These are phyloP conservation scores for Petrocephalus microphthalmus DNA, from an alignment of 2,113 vertebrate species.

Conservation along the genomic window DNA sequence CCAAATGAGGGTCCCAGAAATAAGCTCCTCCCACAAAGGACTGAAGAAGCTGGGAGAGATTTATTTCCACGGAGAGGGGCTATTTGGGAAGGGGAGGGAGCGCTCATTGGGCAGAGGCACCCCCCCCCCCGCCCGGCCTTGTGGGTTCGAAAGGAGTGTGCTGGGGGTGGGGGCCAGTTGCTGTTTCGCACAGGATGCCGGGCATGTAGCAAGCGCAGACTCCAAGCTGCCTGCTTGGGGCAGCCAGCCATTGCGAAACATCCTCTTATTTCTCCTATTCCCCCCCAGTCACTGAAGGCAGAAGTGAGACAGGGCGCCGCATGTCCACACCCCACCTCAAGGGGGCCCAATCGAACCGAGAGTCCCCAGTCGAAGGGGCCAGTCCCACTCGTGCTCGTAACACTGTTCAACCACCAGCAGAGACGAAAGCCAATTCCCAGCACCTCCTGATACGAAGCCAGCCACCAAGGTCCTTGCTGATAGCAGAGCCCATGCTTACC, in stretches of 20 bases:
- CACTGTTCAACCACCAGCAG: neutral
- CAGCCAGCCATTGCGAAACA: neutral
- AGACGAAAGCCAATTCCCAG: neutral
- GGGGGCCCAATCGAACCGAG: neutral
- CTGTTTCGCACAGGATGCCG: neutral
- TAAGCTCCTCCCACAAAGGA: neutral
- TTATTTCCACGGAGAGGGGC: neutral
- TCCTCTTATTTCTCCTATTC: neutral
- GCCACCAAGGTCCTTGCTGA: neutral
- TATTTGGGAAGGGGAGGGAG: neutral
- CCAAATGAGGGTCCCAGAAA: neutral
- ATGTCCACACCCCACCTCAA: neutral
- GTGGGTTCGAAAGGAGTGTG: neutral
- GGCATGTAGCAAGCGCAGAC: neutral
- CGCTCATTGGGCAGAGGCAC: neutral
- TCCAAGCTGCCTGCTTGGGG: neutral
- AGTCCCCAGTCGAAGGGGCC: too few relatives aligned
- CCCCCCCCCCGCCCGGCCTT: neutral
- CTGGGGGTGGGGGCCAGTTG: neutral
- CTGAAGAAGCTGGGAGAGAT: neutral
- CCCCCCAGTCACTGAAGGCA: neutral
- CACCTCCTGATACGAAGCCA: neutral
- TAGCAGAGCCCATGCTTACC: too few relatives aligned
- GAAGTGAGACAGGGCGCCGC: neutral
- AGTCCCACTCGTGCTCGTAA: neutral